Base-by-base conservation (phyloP, 2,888 invertebrate species). In the Sphaerophoria taeniata region DNA sequence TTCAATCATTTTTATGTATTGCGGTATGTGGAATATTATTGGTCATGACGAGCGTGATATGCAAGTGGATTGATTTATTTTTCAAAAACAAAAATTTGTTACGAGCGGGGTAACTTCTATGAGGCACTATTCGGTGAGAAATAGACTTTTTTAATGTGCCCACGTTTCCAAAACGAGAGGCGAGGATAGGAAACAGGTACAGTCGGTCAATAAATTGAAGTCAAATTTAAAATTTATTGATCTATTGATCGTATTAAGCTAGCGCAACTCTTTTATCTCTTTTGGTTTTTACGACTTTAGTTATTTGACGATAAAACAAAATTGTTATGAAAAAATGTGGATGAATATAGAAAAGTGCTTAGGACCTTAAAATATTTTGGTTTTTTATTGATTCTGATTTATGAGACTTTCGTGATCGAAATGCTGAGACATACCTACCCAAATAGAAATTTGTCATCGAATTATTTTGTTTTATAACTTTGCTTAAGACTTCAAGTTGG, bases 1-100 rank as follows among this genome's bases (percentile, higher is more conserved):
- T 85, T 80, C 76, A 80, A 76, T 76, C 61, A 63, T 67, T 80
- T 75, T 85, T 76, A 65, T 80, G 49, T 80, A 80, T 70, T 80
- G 65, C 49, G 76, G 51, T 55, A 61, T 80, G 61, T 76, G 73
- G 75, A 75, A 74, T 77, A 78, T 74, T 83, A 73, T 58, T 69
- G 31, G 80, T 73, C 61, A 76, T 76, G 85, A 85, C 79, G 75
- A 60, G 75, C 67, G 67, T 74, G 74, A 75, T 75, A 47, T 67
- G 84, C 75, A 58, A 73, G 63, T 58, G 6, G 45, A 16, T 49
- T 61, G 45, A 31, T 33, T 39, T 33, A n/a, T 14, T 5, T 39
- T 39, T 16, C 39, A 31, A 14, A 16, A 9, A 7, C 34, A 36
- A 58, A 58, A 12, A 6, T 58, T 39, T 33, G 3, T 24, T 43